Percentiles rank a stretch among this genome's conserved stretches.
phyloP scores from a whole-genome alignment of 1,140 invertebrate species.

The Amyelois transitella region DNA sequence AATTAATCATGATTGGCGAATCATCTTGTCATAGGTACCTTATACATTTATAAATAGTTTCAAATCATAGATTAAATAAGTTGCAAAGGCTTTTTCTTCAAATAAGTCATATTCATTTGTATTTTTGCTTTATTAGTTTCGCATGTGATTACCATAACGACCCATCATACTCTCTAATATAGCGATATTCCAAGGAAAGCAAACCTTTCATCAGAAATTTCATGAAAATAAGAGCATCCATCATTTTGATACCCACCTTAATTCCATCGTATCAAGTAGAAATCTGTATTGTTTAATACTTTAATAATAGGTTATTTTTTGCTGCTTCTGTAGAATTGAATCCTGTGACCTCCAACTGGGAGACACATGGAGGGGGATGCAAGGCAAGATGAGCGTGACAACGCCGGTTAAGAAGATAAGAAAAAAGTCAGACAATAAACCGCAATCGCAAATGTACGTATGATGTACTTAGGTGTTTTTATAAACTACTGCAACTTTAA shows the following conservation, averaged over 20 bases:
- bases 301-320: conserved; percentile 60
- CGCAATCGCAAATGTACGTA: conserved; percentile 88
- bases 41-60: not conserved
- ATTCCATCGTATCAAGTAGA: not conserved
- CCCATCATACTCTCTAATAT: not conserved
- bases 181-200: not conserved
- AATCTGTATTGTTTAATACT: conserved; percentile 9
- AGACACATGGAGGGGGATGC: conserved; percentile 78
- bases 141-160: not conserved
- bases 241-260: not conserved
- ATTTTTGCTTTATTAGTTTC: not conserved
- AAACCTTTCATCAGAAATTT: not conserved
- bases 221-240: not conserved
- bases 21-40: conserved; percentile 16
- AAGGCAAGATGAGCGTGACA: conserved; percentile 90
- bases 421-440: conserved; percentile 88
- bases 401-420: conserved; percentile 85
- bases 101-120: not conserved
- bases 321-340: conserved; percentile 79
- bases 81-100: conserved; percentile 1
- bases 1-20: conserved; percentile 23
- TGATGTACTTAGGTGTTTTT: conserved; percentile 36
- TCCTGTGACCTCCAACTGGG: conserved; percentile 88
- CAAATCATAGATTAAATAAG: not conserved
- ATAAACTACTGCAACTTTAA: not conserved